These are phyloP conservation scores for Enoplosus armatus DNA, from an alignment of 2,797 vertebrate species.

Conservation along the genomic window DNA sequence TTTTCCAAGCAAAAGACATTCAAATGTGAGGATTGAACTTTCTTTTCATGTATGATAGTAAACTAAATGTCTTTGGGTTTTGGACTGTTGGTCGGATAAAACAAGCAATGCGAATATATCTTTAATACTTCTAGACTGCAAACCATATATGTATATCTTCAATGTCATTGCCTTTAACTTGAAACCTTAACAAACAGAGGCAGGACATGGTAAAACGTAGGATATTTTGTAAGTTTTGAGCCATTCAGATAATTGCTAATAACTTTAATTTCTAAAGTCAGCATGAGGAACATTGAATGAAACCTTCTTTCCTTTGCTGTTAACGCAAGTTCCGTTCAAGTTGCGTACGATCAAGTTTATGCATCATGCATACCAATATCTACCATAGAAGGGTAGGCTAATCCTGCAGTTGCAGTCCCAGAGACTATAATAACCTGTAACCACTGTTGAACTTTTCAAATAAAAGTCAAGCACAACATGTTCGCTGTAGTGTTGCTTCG, in stretches of 20 bases:
- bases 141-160: neutral
- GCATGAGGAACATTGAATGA: neutral
- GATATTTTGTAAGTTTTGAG: neutral
- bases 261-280: neutral
- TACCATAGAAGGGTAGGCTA: neutral
- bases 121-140: neutral
- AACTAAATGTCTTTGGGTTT: neutral
- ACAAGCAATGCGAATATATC: neutral
- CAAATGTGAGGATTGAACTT: neutral
- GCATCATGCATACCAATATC: neutral
- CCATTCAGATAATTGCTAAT: neutral
- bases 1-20: neutral
- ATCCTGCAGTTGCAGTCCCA: neutral
- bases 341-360: neutral
- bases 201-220: neutral
- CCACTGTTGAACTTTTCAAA: slow-evolving; percentile 3
- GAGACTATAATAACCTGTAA: neutral
- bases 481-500: neutral
- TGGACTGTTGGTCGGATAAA: neutral
- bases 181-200: neutral
- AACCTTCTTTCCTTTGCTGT: neutral
- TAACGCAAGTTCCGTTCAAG: neutral
- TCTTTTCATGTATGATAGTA: neutral
- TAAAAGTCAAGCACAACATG: slow-evolving; percentile 3
- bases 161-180: neutral